Percentiles rank a stretch among this genome's conserved stretches.
phyloP scores from a whole-genome alignment of 2,113 vertebrate species.

The Oreotrochilus melanogaster region DNA sequence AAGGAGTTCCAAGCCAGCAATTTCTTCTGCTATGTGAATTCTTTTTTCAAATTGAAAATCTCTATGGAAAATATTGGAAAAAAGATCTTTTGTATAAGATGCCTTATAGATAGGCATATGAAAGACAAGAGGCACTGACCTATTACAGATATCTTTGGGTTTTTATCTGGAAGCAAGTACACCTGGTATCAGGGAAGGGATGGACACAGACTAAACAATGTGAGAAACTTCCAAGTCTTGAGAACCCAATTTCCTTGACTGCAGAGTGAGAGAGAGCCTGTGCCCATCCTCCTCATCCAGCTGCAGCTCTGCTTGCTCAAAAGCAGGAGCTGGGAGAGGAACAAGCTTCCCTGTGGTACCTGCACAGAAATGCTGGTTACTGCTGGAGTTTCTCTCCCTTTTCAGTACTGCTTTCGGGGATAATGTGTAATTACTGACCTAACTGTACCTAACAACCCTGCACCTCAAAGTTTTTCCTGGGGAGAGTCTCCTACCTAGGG shows the following conservation, averaged over 20 bases:
- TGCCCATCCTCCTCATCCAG: background rate
- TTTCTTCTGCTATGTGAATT: background rate
- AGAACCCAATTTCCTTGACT: background rate
- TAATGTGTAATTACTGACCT: background rate
- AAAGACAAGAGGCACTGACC: background rate
- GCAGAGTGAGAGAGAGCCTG: rapidly evolving
- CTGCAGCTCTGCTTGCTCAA: background rate
- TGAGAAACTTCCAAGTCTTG: background rate
- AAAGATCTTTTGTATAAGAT: background rate
- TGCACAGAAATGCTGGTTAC: background rate
- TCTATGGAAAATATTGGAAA: background rate
- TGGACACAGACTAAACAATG: background rate
- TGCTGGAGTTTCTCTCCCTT: background rate
- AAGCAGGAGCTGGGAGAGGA: background rate
- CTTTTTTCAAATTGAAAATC: background rate
- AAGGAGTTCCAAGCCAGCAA: background rate
- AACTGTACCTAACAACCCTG: background rate
- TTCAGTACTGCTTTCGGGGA: background rate
- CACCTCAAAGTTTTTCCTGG: background rate
- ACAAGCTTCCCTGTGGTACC: background rate
- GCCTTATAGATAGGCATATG: background rate
- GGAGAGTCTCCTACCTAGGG: background rate
- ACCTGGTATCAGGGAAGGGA: background rate
- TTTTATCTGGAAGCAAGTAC: background rate
- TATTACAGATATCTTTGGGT: background rate